A percentile compares a stretch with the other conserved stretches of the same genome.
These are phyloP conservation scores for Pristiophorus japonicus DNA, from an alignment of 2,113 vertebrate species.

Conservation along the genomic window DNA sequence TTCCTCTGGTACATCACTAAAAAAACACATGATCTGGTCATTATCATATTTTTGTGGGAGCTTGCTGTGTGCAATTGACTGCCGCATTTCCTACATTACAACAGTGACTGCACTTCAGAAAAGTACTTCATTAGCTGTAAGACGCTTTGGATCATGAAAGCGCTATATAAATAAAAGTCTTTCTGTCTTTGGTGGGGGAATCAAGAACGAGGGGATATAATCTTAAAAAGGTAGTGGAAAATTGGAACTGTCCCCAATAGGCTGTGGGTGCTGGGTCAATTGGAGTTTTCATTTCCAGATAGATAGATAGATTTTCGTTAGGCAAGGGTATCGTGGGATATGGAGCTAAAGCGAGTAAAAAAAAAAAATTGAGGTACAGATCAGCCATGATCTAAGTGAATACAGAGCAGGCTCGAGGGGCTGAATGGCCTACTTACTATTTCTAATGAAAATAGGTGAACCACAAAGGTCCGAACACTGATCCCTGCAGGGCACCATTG, in stretches of 20 bases:
- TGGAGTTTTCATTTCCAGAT: neutral
- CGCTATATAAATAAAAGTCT: no score
- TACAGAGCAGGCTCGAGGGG: neutral
- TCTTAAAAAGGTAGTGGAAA: neutral
- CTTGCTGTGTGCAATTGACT: no score
- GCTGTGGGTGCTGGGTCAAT: neutral
- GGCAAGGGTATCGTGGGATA: neutral
- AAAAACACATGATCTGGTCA: no score
- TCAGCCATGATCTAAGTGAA: neutral
- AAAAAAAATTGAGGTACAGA: neutral
- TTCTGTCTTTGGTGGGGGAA: neutral
- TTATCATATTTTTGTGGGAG: no score
- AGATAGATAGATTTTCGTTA: neutral
- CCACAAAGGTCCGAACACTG: neutral
- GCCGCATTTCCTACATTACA: no score
- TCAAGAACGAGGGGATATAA: neutral
- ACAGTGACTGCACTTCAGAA: no score
- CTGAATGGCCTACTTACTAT: neutral
- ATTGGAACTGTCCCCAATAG: neutral
- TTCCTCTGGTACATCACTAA: neutral
- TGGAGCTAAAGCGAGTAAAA: neutral
- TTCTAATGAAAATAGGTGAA: neutral
- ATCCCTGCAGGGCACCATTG: neutral
- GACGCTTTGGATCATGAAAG: no score
- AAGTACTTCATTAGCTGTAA: no score